A percentile compares a stretch with the other conserved stretches of the same genome.
phyloP scores from a whole-genome alignment of 1,140 invertebrate genomes.

The Trachymyrmex cornetzi region DNA sequence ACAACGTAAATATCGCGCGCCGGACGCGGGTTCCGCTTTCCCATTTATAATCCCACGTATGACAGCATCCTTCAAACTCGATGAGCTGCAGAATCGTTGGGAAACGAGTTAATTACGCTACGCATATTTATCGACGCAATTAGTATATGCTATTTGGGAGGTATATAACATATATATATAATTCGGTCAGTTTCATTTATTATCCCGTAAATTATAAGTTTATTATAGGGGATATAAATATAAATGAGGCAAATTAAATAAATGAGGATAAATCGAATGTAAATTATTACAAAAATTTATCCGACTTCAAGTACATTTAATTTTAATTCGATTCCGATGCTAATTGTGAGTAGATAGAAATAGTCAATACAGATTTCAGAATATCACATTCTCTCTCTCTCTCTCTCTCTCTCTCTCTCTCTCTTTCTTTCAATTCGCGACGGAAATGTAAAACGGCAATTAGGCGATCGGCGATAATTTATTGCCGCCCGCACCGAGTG shows the following conservation, averaged over 20 bases:
- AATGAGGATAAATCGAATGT: not conserved
- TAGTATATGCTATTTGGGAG: not conserved
- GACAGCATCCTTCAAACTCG: not conserved
- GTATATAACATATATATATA: too few relatives aligned
- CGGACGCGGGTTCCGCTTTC: not conserved
- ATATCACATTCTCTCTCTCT: not conserved
- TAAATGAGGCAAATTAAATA: not conserved
- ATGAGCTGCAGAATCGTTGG: constrained; percentile 1
- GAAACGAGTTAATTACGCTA: not conserved
- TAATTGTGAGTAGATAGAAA: not conserved
- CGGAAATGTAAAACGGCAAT: constrained; percentile 63
- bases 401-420: not conserved
- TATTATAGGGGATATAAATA: not conserved
- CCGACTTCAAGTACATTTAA: not conserved
- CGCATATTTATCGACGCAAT: not conserved
- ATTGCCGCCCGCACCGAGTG: constrained; percentile 50
- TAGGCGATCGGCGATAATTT: constrained; percentile 67
- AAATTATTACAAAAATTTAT: not conserved
- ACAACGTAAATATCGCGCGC: constrained; percentile 19
- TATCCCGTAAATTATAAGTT: constrained; percentile 7
- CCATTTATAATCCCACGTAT: not conserved
- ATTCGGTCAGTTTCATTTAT: not conserved
- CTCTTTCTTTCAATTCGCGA: not conserved
- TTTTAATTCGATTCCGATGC: not conserved
- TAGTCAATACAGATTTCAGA: not conserved